Evolutionary conservation across 2,888 invertebrate genomes (phyloP).

Genomic region (Caenorhabditis sp.): DNA sequence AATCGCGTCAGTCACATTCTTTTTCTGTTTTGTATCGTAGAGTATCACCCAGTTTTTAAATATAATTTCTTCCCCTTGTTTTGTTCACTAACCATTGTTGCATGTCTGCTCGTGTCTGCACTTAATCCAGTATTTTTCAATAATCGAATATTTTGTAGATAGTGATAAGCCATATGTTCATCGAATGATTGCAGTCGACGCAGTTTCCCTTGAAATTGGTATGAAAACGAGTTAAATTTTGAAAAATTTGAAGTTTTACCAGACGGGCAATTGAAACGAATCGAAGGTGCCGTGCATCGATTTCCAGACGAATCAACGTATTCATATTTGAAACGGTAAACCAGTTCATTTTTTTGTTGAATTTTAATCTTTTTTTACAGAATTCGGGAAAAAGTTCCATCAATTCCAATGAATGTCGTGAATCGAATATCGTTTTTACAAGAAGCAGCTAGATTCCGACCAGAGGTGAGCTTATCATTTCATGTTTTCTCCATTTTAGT

Average conservation of each 20-base stretch:
- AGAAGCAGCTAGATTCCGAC: slow-evolving; percentile 44
- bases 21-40: slow-evolving; percentile 14
- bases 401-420: slow-evolving; percentile 42
- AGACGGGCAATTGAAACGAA: slow-evolving; percentile 56
- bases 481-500: slow-evolving; percentile 1
- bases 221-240: slow-evolving; percentile 6
- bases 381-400: slow-evolving; percentile 43
- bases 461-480: slow-evolving; percentile 24
- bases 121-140: not conserved
- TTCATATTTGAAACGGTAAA: slow-evolving; percentile 46
- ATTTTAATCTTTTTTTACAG: slow-evolving; percentile 7
- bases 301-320: slow-evolving; percentile 61
- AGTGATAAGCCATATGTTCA: slow-evolving; percentile 59
- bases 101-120: not conserved
- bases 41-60: slow-evolving; percentile 11
- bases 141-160: slow-evolving; percentile 48
- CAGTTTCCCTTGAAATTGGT: slow-evolving; percentile 62
- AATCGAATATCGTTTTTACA: slow-evolving; percentile 54
- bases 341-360: not conserved
- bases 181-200: slow-evolving; percentile 68
- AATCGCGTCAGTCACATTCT: slow-evolving; percentile 54
- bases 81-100: not conserved
- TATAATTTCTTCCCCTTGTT: not conserved
- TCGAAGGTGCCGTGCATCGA: slow-evolving; percentile 54
- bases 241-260: too few relatives aligned